Evolutionary conservation across 2,797 vertebrate species (phyloP), one percentile per base, ranked within the genome.

Genomic region (Zalophus californianus): DNA sequence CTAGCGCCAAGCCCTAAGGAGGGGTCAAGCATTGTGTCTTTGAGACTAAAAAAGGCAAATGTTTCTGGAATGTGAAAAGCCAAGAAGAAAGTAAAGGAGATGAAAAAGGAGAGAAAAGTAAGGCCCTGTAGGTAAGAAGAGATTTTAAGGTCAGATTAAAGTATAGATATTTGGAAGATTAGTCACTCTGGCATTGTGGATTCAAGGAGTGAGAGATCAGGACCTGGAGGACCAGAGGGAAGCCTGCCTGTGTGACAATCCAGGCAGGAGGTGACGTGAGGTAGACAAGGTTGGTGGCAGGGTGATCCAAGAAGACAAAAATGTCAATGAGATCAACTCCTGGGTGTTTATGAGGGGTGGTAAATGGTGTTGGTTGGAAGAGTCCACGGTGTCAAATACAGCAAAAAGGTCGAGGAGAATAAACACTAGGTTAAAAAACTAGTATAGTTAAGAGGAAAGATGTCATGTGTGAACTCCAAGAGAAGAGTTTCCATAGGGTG

Each of bases 271-370:
- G 52, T 87, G 56, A 87, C 78, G 13, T 66, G 72, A 64, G 73
- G 44, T 94, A 82, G 79, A 68, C 32, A 73, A 90, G 77, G 18
- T 50, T 91, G 77, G 56, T 62, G 56, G n/a, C 41, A 90, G 82
- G 7, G 83, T 85, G 88, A 92, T 62, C 56, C 96, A 91, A 52
- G 23, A 94, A 95, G 23, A 91, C 9, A 60, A 95, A 97, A 96
- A 93, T 96, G 88, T 72, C 86, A 94, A 72, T 12, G 66, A 60
- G 35, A 94, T 66, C 41, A 68, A 94, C 38, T 64, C 83, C 35
- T 95, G 32, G 21, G 44, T 73, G 68, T 91, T 93, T 73, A 54
- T n/a, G 73, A 68, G 29, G 44, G n/a, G 11, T 86, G 15, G 70
- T 91, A 88, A 66, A 48, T 13, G 13, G 66, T 93, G 9, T 58